Evolutionary conservation across 2,113 vertebrate species (phyloP), one percentile per base, ranked within the genome.

Genomic region (Macrotus californicus): DNA sequence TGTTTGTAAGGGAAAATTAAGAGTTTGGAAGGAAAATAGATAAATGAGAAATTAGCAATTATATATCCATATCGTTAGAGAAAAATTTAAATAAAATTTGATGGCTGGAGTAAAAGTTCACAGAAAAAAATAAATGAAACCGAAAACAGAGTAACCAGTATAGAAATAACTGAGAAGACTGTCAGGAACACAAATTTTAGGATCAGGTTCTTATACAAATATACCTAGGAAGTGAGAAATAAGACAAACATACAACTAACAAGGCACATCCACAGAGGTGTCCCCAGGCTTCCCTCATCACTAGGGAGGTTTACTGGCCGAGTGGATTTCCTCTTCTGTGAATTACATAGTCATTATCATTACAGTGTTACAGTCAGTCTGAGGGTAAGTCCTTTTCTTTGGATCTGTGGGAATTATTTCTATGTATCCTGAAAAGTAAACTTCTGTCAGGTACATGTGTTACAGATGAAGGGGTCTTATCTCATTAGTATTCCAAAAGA

Each of bases 401-500:
- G n/a, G 21, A 52, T 66, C 31, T 94, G 64, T 46, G 83, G 48
- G 75, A 43, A 52, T 91, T 41, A 52, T 70, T 89, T 87, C 59
- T 64, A 41, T 46, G 59, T 76, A 72, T 36, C 24, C 36, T 96
- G 83, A 81, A 85, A 70, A 70, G 43, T 69, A 85, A 80, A 81
- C 87, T 54, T 36, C 39, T 89, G 39, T 91, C 87, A 85, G 34
- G 89, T 89, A 11, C 36, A 31, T 72, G 67, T 76, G 56, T 70
- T 81, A 61, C 26, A 73, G 82, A 88, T 94, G 80, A 92, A 84
- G n/a, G 50, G 93, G n/a, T 48, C 73, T 88, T 84, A 81, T 72
- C 85, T 93, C 87, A 89, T 96, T 91, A 93, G 83, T 86, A 94
- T 94, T 92, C 85, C 48, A 79, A 73, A 52, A 39, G 52, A 83